A percentile compares a stretch with the other conserved stretches of the same genome.
Evolutionary conservation across 2,888 invertebrate genomes (phyloP).

Genomic region (Heliconius aoede): DNA sequence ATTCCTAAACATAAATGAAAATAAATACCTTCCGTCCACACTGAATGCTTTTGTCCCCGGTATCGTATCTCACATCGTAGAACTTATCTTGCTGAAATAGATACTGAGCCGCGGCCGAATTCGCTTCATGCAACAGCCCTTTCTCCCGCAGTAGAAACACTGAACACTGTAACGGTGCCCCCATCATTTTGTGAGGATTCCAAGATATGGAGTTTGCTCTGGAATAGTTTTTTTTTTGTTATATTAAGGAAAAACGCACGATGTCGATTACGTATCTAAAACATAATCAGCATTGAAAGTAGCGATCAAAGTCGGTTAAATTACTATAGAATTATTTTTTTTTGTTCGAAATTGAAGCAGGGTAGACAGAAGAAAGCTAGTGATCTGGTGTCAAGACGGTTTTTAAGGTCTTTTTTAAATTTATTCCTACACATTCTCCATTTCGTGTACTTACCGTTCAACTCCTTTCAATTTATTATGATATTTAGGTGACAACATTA

Average conservation of each 20-base stretch:
- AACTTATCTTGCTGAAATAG: slow-evolving; percentile 93
- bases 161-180: slow-evolving; percentile 91
- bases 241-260: no score
- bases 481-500: slow-evolving; percentile 87
- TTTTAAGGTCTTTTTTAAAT: not conserved
- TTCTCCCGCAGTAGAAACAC: slow-evolving; percentile 86
- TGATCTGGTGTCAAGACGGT: not conserved
- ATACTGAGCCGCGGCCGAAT: slow-evolving; percentile 89
- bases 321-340: no score
- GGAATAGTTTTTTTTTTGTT: slow-evolving; percentile 49
- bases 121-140: slow-evolving; percentile 86
- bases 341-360: not conserved
- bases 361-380: not conserved
- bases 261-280: no score
- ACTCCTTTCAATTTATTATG: slow-evolving; percentile 85
- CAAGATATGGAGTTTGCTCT: slow-evolving; percentile 91
- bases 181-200: slow-evolving; percentile 94
- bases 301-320: no score
- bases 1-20: not conserved
- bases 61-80: slow-evolving; percentile 90
- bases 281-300: no score
- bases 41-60: slow-evolving; percentile 94
- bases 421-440: no score
- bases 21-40: slow-evolving; percentile 91
- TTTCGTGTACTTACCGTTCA: slow-evolving; percentile 79